Evolutionary conservation across 2,888 invertebrate species (phyloP), one percentile per base, ranked within the genome.

Genomic region (Eulithis prunata): DNA sequence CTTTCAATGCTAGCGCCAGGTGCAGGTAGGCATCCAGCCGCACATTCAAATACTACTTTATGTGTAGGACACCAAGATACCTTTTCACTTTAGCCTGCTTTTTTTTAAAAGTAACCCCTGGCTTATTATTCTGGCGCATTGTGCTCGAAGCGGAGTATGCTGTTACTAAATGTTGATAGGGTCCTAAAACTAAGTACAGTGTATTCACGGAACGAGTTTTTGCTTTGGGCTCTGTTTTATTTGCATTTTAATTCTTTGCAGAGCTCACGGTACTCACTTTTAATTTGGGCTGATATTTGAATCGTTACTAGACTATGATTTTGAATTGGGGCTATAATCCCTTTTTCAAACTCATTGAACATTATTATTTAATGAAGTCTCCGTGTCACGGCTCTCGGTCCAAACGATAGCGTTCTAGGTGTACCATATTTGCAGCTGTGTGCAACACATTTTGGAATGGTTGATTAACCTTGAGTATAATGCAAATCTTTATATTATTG

Each of bases 1-100:
- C 85, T 84, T 83, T 81, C 81, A 85, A 84, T 84, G 82, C 90
- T 89, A 89, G 87, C 78, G 83, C 85, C 86, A 86, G 84, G 78
- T 86, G 91, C 91, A 91, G 92, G 92, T 91, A 91, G 86, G 79
- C 76, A 75, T 75, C 72, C 78, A 75, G 74, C 66, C 69, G 78
- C 72, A 64, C 72, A 77, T 77, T 82, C 76, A 78, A 88, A 83
- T 81, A 84, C 78, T 82, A 79, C 86, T 85, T 84, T 83, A 86
- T 85, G 80, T 78, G 78, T 78, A 79, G 79, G 75, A 76, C 70
- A 76, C 75, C 80, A 80, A 83, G 81, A 83, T 80, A 80, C 76
- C 74, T 83, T 84, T 85, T 81, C 75, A 75, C 71, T 77, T 75
- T 76, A 78, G 76, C 75, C 71, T 72, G 63, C 63, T 76, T 79